phyloP scores from a whole-genome alignment of 2,888 invertebrate genomes.

The Diarsia dahlii region DNA sequence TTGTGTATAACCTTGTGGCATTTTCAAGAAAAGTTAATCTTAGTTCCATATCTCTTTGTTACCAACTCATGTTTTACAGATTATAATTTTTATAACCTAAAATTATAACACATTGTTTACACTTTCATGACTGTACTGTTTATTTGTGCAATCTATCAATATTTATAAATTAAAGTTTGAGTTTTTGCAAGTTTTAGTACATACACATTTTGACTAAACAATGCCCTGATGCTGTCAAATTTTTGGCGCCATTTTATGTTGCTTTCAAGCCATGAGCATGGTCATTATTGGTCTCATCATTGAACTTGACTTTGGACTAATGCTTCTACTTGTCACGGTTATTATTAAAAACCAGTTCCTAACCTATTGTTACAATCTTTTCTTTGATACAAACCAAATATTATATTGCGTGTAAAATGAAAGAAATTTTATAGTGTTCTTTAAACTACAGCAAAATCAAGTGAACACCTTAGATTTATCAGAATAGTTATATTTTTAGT shows the following conservation, averaged over 20 bases:
- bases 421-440: not conserved
- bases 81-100: conserved; percentile 53
- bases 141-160: not conserved
- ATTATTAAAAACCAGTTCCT: not conserved
- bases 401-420: not conserved
- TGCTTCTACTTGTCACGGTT: not conserved
- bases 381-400: not conserved
- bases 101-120: conserved; percentile 49
- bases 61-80: conserved; percentile 27
- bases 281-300: not conserved
- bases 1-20: not conserved
- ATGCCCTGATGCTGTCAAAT: not conserved
- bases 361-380: not conserved
- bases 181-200: not conserved
- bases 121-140: conserved; percentile 1
- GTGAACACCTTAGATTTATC: not conserved
- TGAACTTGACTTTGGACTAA: not conserved
- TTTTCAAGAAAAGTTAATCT: not conserved
- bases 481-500: not conserved
- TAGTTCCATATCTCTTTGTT: conserved; percentile 47
- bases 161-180: not conserved
- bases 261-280: not conserved
- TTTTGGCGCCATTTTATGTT: conserved; percentile 58
- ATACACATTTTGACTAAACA: not conserved
- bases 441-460: not conserved